Evolutionary conservation across 2,113 vertebrate genomes (phyloP).

Genomic region (Porphyrio hochstetteri): DNA sequence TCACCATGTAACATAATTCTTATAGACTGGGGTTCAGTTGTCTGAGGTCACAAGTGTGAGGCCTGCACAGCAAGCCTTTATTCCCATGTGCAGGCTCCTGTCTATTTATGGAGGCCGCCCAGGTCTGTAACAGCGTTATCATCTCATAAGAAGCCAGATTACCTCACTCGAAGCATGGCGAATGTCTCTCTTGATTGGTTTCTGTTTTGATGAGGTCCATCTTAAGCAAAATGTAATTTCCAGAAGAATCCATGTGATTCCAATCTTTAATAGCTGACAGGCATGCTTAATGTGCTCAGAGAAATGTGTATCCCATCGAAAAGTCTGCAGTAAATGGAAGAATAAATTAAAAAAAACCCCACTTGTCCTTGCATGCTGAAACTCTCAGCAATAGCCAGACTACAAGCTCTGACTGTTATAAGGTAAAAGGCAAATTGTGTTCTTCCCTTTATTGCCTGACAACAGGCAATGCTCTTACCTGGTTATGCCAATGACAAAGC

Average conservation of each 20-base stretch:
- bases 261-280: neutral
- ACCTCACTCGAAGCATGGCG: neutral
- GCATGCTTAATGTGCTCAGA: neutral
- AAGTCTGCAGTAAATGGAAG: neutral
- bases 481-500: neutral
- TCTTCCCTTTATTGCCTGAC: neutral
- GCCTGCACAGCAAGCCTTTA: neutral
- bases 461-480: neutral
- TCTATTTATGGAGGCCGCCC: neutral
- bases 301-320: neutral
- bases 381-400: neutral
- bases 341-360: neutral
- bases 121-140: neutral
- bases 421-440: neutral
- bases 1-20: neutral
- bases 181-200: neutral
- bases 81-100: neutral
- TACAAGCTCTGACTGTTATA: neutral
- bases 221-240: neutral
- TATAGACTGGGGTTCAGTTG: neutral
- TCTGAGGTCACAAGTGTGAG: neutral
- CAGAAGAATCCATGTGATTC: neutral
- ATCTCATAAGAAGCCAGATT: neutral
- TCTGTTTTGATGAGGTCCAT: neutral
- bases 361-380: neutral